Evolutionary conservation across 2,113 vertebrate species (phyloP).

Genomic region (Paedocypris sp.): DNA sequence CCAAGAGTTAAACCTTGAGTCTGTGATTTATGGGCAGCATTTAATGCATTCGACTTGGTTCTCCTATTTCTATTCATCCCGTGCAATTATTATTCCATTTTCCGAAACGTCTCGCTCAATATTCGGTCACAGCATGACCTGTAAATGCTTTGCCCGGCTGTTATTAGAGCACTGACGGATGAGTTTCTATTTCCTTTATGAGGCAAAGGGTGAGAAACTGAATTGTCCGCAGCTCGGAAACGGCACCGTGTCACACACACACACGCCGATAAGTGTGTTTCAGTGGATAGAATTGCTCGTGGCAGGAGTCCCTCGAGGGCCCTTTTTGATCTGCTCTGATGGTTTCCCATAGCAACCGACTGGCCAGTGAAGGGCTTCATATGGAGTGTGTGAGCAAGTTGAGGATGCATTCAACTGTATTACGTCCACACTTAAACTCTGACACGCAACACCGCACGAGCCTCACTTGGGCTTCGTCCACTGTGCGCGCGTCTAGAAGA

Average conservation of each 20-base stretch:
- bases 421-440: slow-evolving; percentile 17
- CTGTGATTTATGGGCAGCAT: neutral
- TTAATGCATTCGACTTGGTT: neutral
- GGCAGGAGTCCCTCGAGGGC: slow-evolving; percentile 32
- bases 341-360: slow-evolving; percentile 39
- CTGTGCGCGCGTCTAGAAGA: neutral
- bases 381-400: slow-evolving; percentile 11
- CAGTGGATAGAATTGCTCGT: neutral
- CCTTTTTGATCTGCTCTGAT: slow-evolving; percentile 24
- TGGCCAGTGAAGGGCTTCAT: slow-evolving; percentile 25
- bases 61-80: neutral
- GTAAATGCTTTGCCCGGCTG: neutral
- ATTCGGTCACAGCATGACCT: slow-evolving; percentile 7
- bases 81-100: slow-evolving; percentile 8
- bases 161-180: slow-evolving; percentile 6
- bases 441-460: neutral
- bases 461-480: neutral
- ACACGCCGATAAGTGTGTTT: slow-evolving; percentile 9
- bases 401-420: neutral
- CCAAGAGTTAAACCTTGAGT: too few relatives aligned
- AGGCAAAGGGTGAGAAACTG: slow-evolving; percentile 11
- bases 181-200: slow-evolving; percentile 4
- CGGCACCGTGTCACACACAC: slow-evolving; percentile 9
- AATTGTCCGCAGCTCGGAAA: slow-evolving; percentile 2
- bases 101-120: slow-evolving; percentile 6